Base-by-base conservation (phyloP, 2,888 invertebrate genomes). In the Tromatobia lineatoria region DNA sequence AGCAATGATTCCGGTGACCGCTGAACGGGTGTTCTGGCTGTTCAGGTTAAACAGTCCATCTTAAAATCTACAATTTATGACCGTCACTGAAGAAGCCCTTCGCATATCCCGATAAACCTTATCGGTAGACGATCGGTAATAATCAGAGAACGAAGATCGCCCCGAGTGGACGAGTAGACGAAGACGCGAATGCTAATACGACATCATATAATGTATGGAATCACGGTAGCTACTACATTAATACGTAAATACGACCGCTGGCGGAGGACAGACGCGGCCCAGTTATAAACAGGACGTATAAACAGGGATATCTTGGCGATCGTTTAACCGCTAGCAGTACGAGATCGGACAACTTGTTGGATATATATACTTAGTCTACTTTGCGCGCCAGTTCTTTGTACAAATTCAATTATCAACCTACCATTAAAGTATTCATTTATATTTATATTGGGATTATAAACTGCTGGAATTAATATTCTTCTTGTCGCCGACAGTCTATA, bases 341-440 rank as follows among this genome's bases (percentile, higher is more conserved):
- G 47, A 59, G 52, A 69, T 69, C 50, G 25, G 8, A 50, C 50
- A 69, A 34, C 67, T 15, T 67, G 23, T 45, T 67, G 15, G 18
- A 50, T 25, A 23, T 50, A 67, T 67, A 66, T 66, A 66, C 42
- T 45, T 69, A 50, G 50, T 15, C 15, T 29, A 25, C 29, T 59
- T 61, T 50, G 69, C 74, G 10, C 52, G 69, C 57, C 73, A 38
- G 47, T 23, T 42, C 45, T 54, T 75, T 47, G 69, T 80, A 57
- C 64, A 50, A 61, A 80, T 83, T 76, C 75, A 83, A 83, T 83
- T 83, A 83, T 78, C 73, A 23, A 69, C 42, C 81, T 15, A 69
- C 42, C 59, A 57, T 23, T 11, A 25, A 3, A 15, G 10, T 47
- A 23, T 73, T 25, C 15, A 29, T 18, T 42, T 45, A 42, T 20